Evolutionary conservation across 2,113 vertebrate genomes (phyloP), one percentile per base, ranked within the genome.

Genomic region (Ochotona princeps): DNA sequence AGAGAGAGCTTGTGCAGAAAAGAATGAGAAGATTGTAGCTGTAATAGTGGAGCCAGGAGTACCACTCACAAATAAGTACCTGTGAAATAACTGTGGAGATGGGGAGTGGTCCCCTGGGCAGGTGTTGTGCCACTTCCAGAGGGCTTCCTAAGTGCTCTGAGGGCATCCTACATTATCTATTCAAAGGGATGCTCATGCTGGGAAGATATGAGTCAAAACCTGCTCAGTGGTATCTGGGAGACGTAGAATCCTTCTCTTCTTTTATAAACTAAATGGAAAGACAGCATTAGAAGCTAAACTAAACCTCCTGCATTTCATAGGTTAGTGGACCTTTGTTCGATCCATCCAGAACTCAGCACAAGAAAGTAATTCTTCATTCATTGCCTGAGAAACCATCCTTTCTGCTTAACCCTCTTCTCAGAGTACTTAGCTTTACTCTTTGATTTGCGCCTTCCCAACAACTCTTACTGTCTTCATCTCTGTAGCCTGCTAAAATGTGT

Each of bases 141-240:
- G 44, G 91, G 85, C 66, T 51, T 97, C 72, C 26, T 73, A 25
- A 26, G 57, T 5, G 54, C 18, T 57, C 44, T 82, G 84, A 95
- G 49, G 7, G 70, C 38, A 35, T 73, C 35, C 49, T 4, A 8
- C 86, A 73, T 85, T 28, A 87, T 89, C 44, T 94, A 91, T 61
- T 69, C 32, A 91, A 38, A 67, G 51, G 49, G 69, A 86, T 35
- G 67, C 8, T 26, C n/a, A 83, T 30, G 20, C 30, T 80, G 66
- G 67, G 70, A 91, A 47, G 54, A 82, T 78, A 65, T 18, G 74
- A 63, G 72, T 87, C n/a, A 54, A 44, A 82, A 28, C 69, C 84
- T 91, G 70, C 26, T 96, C 74, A 88, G 83, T n/a, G 21, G 49
- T 51, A 73, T 60, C 85, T 7, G 12, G 49, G 20, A 95, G 32